Base-by-base conservation (phyloP, 2,113 vertebrate species). In the Phalacrocorax aristotelis region DNA sequence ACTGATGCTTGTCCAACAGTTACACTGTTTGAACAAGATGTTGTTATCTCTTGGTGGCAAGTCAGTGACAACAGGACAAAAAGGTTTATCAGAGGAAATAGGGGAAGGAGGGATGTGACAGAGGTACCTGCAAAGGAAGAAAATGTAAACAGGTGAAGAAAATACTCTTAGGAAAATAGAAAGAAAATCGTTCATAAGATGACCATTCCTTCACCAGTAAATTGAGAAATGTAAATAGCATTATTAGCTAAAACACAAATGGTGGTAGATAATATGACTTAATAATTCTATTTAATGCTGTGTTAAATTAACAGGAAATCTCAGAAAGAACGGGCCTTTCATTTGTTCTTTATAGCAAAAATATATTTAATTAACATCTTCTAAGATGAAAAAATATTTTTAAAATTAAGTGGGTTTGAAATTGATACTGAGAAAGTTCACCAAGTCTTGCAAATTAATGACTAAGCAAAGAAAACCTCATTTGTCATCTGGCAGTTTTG, bases 21-120 rank as follows among this genome's bases (percentile, higher is more conserved):
- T 96, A 49, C 19, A 30, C 48, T 79, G 48, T 81, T 85, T 87
- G 84, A 97, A 84, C 38, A 87, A 94, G 95, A 90, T 69, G 44
- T 90, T 88, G 58, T 75, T 93, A 69, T 97, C 81, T 97, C 78
- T 72, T 65, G 34, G 40, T 95, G 70, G 34, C 76, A 74, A 36
- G 6, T 48, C 19, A 26, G 70, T 95, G 87, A 54, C 58, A 84
- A 66, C 6, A 49, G 51, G 8, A 27, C 78, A 48, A 34, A 69
- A 46, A 51, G 49, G 11, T 89, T 91, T 77, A 71, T 96, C 89
- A 81, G 75, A 89, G 79, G 57, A 96, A 94, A 80, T 0, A 6
- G 49, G 72, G 61, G 46, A 72, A 79, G 60, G 57, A 95, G 46
- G 20, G 3, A 42, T 78, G 26, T 77, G 46, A 42, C 52, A 83